phyloP scores from a whole-genome alignment of 2,888 invertebrate genomes.

The Spisula solida region DNA sequence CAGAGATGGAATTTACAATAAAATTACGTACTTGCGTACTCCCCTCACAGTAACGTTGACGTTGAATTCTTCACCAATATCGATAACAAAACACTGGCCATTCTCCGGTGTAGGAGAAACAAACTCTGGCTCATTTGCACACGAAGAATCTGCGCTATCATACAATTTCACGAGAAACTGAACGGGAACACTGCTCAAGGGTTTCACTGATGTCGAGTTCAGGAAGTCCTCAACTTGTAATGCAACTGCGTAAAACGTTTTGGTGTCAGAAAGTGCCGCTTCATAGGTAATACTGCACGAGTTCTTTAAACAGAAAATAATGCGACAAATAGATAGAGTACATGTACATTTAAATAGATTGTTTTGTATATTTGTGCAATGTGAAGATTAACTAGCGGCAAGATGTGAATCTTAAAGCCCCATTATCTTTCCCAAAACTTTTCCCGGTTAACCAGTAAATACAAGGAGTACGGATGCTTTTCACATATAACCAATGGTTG shows the following conservation, averaged over 20 bases:
- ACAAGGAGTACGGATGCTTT: no score
- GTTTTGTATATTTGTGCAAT: no score
- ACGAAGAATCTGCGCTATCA: neutral
- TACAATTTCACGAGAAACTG: conserved; percentile 42
- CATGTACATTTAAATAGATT: no score
- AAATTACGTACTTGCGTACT: neutral
- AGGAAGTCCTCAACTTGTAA: conserved; percentile 45
- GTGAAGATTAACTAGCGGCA: no score
- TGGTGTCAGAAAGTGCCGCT: neutral
- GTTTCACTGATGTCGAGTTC: neutral
- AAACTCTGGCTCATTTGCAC: conserved; percentile 20
- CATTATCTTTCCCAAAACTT: no score
- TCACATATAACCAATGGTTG: no score
- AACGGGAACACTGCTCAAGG: conserved; percentile 48
- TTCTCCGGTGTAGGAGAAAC: conserved; percentile 34
- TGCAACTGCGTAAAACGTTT: conserved; percentile 37
- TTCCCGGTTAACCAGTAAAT: no score
- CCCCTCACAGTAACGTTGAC: conserved; percentile 29
- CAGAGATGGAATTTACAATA: neutral
- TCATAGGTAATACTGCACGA: neutral
- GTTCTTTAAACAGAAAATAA: neutral
- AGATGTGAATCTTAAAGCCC: no score
- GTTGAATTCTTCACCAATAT: conserved; percentile 16
- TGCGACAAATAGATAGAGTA: no score
- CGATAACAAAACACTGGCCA: neutral